Evolutionary conservation across 1,140 invertebrate species (phyloP), one percentile per base, ranked within the genome.

Genomic region (Drosophila rhopaloa): DNA sequence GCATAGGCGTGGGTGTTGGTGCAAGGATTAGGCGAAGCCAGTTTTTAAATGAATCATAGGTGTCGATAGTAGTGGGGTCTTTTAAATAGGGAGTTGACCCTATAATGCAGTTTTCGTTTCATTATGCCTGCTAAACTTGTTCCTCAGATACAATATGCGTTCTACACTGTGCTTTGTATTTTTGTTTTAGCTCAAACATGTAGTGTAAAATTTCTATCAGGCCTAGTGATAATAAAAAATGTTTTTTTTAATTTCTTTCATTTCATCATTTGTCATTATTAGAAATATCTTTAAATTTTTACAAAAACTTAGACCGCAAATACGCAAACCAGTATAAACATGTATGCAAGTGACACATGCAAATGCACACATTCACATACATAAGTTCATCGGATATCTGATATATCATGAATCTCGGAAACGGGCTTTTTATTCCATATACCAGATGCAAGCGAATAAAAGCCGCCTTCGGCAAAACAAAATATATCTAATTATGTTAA

Each of bases 21-120:
- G 54, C 24, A 58, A 71, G 68, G 68, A 58, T 71, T 71, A 58
- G 62, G 47, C 40, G 11, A 72, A 71, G 68, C 66, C 44, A 58
- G 54, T 72, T 72, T 71, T 48, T 27, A 58, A 46, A 72, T 72
- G 51, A 72, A 41, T 71, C 66, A 57, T 57, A 57, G 37, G 35
- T 35, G 41, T 40, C 35, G 14, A 10, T n/a, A 19, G 14, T 47
- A 24, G 35, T 11, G 24, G 13, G 16, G 56, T 58, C 35, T 27
- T 27, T 19, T 61, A 61, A 66, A 63, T 66, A 37, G 27, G 35
- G 24, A 40, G 47, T 41, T 51, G 13, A 46, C 65, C 48, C 44
- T 65, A 41, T 27, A 68, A 11, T 66, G 65, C 65, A 53, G 51
- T 60, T 48, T 60, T 59, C 43, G 56, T 47, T 59, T 47, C 29